These are phyloP conservation scores for Tenthredo scrophulariae DNA, from an alignment of 2,888 invertebrate species.

Conservation along the genomic window DNA sequence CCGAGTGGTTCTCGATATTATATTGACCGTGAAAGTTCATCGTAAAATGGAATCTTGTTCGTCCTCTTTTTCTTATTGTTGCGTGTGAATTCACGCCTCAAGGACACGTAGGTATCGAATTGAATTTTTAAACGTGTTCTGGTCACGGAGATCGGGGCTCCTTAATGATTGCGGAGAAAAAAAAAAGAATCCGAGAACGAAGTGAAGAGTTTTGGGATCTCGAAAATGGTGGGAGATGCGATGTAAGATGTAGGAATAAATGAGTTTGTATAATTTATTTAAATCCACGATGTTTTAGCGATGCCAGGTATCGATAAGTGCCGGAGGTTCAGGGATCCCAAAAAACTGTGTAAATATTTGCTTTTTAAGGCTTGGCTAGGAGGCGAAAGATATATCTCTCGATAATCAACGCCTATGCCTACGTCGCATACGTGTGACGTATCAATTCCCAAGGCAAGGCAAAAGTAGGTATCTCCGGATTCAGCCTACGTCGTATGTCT, in stretches of 20 bases:
- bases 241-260: background rate
- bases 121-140: too few relatives aligned
- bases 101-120: too few relatives aligned
- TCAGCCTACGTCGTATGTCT: background rate
- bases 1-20: background rate
- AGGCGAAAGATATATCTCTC: background rate
- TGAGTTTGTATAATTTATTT: background rate
- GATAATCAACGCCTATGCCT: background rate
- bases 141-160: too few relatives aligned
- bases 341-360: background rate
- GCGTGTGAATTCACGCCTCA: too few relatives aligned
- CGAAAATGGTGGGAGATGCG: too few relatives aligned
- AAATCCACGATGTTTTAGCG: background rate
- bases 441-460: background rate
- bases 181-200: too few relatives aligned
- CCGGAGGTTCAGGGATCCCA: background rate
- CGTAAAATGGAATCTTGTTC: background rate
- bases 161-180: too few relatives aligned
- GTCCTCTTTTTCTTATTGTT: too few relatives aligned
- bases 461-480: too few relatives aligned
- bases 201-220: too few relatives aligned
- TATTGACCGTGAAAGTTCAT: background rate
- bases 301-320: background rate
- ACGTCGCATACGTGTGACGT: background rate
- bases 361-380: background rate